Base-by-base conservation (phyloP, 2,888 invertebrate genomes). In the Conops quadrifasciatus region DNA sequence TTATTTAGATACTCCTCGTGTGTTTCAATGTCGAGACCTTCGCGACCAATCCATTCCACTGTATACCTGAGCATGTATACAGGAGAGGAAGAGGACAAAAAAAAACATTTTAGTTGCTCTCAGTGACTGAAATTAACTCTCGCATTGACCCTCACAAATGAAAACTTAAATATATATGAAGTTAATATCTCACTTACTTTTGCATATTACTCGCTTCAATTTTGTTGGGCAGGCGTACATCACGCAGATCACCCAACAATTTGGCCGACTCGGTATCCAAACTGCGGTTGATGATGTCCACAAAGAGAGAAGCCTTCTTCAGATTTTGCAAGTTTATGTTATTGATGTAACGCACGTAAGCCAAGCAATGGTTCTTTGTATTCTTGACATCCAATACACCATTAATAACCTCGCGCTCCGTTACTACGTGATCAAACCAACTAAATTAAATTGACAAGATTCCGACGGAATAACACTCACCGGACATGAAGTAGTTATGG, bases 401-500 rank as follows among this genome's bases (percentile, higher is more conserved):
- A 80, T 97, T 96, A 77, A 97, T 97, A 0, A 99, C 97, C 87
- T 99, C 98, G 59, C 98, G 89, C 87, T 98, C 98, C 1, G 98
- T 99, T 28, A 98, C 98, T 97, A 85, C 49, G 86, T 83, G n/a
- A 7, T 0, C 7, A 36, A 5, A 16, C 5, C 30, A 56, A 56
- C 15, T 56, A 9, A 59, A 4, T 28, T 16, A 28, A n/a, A 9
- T 13, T 15, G 13, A 59, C 26, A 9, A 16, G 15, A 16, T n/a
- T n/a, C 13, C 15, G 15, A 28, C 15, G 30, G 19, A 7, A 13
- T 21, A 1, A 13, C 15, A 16, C 80, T 85, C 87, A 97, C 97
- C 97, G 72, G 98, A 97, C 98, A 98, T 98, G 82, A 97, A 98
- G 84, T 98, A 98, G 85, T 97, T 98, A 81, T 98, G 98, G 91